phyloP scores from a whole-genome alignment of 1,140 invertebrate genomes.

The Penaeus chinensis region DNA sequence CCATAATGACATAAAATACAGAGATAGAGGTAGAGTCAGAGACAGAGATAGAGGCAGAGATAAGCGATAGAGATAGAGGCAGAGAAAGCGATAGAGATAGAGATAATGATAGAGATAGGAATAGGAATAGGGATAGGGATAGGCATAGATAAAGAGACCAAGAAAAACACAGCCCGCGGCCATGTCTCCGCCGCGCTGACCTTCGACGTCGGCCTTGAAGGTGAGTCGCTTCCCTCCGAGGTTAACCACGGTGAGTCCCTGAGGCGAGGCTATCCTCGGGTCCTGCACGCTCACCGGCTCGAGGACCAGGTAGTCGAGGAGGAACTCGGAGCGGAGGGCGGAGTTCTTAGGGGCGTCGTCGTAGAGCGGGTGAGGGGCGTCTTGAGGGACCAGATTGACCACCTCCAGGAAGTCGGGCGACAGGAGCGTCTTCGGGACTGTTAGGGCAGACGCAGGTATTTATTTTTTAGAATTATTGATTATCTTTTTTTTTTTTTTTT shows the following conservation, averaged over 20 bases:
- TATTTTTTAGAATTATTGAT: too few species aligned
- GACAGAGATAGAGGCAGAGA: too few species aligned
- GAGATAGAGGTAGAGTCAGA: too few species aligned
- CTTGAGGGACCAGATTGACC: background rate
- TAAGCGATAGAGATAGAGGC: too few species aligned
- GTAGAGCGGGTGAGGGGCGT: constrained; percentile 27
- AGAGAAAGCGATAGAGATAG: too few species aligned
- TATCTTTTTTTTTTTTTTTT: too few species aligned
- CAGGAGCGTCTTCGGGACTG: background rate
- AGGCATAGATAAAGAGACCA: too few species aligned
- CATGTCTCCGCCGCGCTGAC: background rate
- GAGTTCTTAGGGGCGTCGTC: background rate
- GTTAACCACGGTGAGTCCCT: background rate
- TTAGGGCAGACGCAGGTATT: background rate
- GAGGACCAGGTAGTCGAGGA: constrained; percentile 21
- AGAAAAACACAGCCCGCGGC: too few species aligned
- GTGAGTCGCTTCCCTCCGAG: constrained; percentile 3
- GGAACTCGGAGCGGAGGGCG: constrained; percentile 20
- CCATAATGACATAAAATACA: too few species aligned
- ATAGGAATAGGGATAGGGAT: too few species aligned
- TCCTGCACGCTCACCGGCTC: constrained; percentile 1
- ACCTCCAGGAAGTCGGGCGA: background rate
- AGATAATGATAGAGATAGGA: too few species aligned
- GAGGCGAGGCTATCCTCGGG: background rate
- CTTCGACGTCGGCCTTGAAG: constrained; percentile 5